A percentile compares a stretch with the other conserved stretches of the same genome.
Conservation (phyloP, 2,113 vertebrate genomes). For the Misgurnus mizolepis region DNA sequence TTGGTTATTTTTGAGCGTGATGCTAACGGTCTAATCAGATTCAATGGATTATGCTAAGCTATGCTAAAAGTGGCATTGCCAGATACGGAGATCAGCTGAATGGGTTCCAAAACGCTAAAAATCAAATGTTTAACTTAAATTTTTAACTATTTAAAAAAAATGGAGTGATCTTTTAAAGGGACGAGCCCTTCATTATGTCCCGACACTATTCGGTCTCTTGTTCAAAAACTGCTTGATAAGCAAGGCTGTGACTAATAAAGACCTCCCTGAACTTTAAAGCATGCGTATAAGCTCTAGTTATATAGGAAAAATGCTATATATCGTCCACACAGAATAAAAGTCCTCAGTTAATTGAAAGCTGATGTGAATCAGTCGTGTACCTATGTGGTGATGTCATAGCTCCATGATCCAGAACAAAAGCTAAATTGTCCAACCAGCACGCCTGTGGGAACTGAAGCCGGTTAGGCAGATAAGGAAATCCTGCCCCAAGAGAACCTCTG, state of each 20-base stretch:
- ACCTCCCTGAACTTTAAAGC: neutral
- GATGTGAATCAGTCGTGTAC: conserved; percentile 50
- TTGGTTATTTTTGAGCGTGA: no score
- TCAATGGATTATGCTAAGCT: no score
- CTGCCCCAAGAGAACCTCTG: conserved; percentile 37
- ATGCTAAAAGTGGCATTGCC: no score
- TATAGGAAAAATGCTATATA: conserved; percentile 9
- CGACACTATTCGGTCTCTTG: no score
- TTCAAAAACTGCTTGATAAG: neutral
- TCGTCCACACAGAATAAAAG: conserved; percentile 47
- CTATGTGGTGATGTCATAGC: conserved; percentile 56
- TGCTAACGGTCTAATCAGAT: no score
- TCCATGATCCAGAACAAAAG: conserved; percentile 50
- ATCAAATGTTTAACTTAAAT: no score
- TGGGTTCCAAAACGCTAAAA: no score
- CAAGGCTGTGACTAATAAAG: neutral
- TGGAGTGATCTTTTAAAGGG: no score
- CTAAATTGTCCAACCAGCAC: conserved; percentile 48
- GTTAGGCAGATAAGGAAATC: conserved; percentile 37
- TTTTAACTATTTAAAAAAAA: no score
- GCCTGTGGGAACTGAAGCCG: conserved; percentile 43
- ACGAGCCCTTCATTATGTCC: no score
- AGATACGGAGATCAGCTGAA: no score
- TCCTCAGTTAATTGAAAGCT: conserved; percentile 57
- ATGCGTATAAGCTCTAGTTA: conserved; percentile 6